A percentile compares a stretch with the other conserved stretches of the same genome.
Conservation (phyloP, 2,888 invertebrate species). For the Catocala fraxini region DNA sequence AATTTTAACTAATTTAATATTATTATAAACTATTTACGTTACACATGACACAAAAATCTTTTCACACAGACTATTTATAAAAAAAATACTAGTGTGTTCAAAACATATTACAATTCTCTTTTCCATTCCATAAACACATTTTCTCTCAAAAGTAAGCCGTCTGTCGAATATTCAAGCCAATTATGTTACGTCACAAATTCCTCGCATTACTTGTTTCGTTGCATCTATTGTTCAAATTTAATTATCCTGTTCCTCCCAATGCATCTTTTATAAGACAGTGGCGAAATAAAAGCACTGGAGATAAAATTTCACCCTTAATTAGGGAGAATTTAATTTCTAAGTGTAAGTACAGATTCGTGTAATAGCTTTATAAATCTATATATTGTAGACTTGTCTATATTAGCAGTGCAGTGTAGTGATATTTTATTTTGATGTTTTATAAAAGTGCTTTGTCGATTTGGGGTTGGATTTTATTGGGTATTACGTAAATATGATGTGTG, state of each 20-base stretch:
- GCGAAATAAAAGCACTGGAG: slow-evolving; percentile 66
- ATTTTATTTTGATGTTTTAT: no score
- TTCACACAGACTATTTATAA: no score
- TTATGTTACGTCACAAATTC: slow-evolving; percentile 46
- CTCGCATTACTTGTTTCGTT: slow-evolving; percentile 58
- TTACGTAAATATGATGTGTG: no score
- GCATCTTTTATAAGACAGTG: slow-evolving; percentile 83
- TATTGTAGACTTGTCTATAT: no score
- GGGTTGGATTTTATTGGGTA: no score
- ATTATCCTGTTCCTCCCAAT: slow-evolving; percentile 81
- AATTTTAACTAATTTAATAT: no score
- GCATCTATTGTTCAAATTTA: slow-evolving; percentile 79
- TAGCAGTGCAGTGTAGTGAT: no score
- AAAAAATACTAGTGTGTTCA: no score
- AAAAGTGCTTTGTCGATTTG: no score
- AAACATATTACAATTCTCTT: neutral
- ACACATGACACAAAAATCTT: no score
- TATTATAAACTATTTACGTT: no score
- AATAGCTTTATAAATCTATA: no score
- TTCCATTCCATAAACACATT: neutral
- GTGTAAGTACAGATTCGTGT: slow-evolving; percentile 11
- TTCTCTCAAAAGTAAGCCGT: slow-evolving; percentile 8
- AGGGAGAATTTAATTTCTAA: slow-evolving; percentile 61
- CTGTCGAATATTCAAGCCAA: slow-evolving; percentile 37
- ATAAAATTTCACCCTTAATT: slow-evolving; percentile 55